Evolutionary conservation across 2,113 vertebrate genomes (phyloP).

Genomic region (Semicossyphus pulcher): DNA sequence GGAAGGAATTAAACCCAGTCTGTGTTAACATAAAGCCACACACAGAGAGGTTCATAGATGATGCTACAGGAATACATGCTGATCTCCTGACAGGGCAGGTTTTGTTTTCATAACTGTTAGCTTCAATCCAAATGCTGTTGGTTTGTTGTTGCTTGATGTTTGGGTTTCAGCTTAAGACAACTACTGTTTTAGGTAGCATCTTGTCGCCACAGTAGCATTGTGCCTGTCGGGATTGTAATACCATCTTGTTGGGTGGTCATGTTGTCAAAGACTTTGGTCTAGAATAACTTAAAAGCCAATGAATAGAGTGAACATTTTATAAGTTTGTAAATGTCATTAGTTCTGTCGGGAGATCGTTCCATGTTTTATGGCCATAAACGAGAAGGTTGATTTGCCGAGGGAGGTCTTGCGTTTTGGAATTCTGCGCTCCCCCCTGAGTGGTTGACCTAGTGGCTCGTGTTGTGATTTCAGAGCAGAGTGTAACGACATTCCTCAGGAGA

Average conservation of each 20-base stretch:
- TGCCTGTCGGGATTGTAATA: not conserved
- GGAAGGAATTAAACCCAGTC: conserved; percentile 29
- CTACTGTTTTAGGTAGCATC: not conserved
- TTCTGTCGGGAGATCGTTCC: too few relatives aligned
- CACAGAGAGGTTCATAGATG: conserved; percentile 25
- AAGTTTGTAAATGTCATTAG: too few relatives aligned
- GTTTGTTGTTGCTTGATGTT: not conserved
- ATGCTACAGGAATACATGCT: not conserved
- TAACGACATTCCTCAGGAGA: too few relatives aligned
- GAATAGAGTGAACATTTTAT: too few relatives aligned
- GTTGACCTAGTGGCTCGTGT: too few relatives aligned
- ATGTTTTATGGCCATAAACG: too few relatives aligned
- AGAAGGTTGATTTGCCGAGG: too few relatives aligned
- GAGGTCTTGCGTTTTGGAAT: too few relatives aligned
- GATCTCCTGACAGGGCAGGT: too few relatives aligned
- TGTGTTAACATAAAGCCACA: conserved; percentile 45
- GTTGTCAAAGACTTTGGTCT: not conserved
- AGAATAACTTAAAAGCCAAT: not conserved
- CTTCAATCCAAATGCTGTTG: not conserved
- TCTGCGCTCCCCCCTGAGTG: too few relatives aligned
- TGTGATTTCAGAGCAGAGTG: too few relatives aligned
- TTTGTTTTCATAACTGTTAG: not conserved
- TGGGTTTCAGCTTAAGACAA: not conserved
- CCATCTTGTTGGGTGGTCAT: not conserved
- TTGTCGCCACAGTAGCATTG: not conserved